Conservation (phyloP, 2,113 vertebrate genomes). For the Takifugu bimaculatus region DNA sequence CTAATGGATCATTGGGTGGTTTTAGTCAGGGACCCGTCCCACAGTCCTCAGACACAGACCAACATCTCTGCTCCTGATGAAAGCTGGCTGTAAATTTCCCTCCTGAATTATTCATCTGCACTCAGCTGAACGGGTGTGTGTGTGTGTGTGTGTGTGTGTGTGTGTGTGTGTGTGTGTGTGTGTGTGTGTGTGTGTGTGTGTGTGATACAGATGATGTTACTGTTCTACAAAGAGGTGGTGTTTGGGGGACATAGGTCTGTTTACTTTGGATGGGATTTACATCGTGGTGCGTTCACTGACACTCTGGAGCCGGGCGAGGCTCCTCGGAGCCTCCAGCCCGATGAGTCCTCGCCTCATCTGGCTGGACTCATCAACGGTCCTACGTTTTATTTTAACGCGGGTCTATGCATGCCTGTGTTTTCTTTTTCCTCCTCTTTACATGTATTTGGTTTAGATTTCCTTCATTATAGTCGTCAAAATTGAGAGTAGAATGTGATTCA, state of each 20-base stretch:
- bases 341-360: too few species aligned
- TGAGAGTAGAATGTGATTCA: conserved; percentile 42
- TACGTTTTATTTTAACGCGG: too few species aligned
- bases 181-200: conserved; percentile 37
- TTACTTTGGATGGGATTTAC: conserved; percentile 63
- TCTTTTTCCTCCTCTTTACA: conserved; percentile 9
- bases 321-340: too few species aligned
- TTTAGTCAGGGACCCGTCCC: conserved; percentile 21
- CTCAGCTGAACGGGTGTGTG: conserved; percentile 48
- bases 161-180: conserved; percentile 30
- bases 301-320: too few species aligned
- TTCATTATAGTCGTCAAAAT: too few species aligned
- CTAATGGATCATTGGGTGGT: conserved; percentile 37
- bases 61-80: conserved; percentile 36
- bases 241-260: conserved; percentile 52
- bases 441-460: conserved; percentile 45
- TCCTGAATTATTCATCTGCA: conserved; percentile 62
- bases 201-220: conserved; percentile 38
- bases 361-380: not conserved
- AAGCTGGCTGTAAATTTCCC: conserved; percentile 37
- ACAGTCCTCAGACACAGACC: conserved; percentile 18
- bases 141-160: conserved; percentile 34
- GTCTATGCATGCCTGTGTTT: too few species aligned
- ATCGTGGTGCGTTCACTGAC: not conserved
- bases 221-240: conserved; percentile 36